Conservation (phyloP, 2,888 invertebrate species). For the Caenorhabditis japonica region DNA sequence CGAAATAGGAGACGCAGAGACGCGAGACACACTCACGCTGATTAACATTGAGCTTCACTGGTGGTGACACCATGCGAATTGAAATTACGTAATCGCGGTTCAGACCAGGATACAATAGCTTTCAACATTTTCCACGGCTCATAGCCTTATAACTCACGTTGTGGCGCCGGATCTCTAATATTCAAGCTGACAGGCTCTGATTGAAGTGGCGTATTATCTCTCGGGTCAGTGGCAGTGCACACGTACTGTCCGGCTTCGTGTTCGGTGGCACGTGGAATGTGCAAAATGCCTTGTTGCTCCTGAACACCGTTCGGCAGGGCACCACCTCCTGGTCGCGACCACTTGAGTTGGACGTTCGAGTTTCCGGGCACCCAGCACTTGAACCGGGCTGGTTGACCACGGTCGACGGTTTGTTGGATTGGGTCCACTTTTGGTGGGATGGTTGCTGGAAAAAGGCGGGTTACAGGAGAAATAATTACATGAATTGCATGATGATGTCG, state of each 20-base stretch:
- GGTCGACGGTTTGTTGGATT: constrained; percentile 82
- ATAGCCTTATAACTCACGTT: no score
- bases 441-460: constrained; percentile 31
- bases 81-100: no score
- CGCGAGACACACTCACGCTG: constrained; percentile 51
- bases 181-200: constrained; percentile 58
- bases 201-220: constrained; percentile 72
- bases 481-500: no score
- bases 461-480: no score
- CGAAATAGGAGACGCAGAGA: no score
- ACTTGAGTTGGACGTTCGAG: constrained; percentile 67
- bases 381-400: constrained; percentile 83
- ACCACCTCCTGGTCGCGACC: constrained; percentile 60
- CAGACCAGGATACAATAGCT: no score
- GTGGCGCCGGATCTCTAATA: constrained; percentile 50
- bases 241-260: constrained; percentile 84
- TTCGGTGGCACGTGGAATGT: constrained; percentile 54
- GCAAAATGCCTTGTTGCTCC: constrained; percentile 65
- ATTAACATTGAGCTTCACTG: constrained; percentile 80
- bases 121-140: no score
- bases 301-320: constrained; percentile 61
- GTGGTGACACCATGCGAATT: no score
- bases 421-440: constrained; percentile 78
- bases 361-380: constrained; percentile 81
- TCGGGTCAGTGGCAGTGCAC: constrained; percentile 83